phyloP scores from a whole-genome alignment of 2,113 vertebrate genomes.

The Labeo catla region DNA sequence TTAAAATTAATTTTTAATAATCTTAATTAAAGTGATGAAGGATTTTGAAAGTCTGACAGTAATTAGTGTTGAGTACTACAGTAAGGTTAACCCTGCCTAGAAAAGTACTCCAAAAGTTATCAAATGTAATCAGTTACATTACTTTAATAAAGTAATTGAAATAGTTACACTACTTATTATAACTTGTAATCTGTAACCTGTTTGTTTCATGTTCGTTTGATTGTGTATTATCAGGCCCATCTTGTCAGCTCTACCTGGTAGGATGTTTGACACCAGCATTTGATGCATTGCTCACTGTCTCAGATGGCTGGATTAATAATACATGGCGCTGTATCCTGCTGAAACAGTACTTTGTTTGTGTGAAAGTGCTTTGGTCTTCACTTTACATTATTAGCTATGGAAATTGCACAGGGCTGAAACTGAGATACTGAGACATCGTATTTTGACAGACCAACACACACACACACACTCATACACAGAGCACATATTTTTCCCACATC shows the following conservation, averaged over 20 bases:
- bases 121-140: no score
- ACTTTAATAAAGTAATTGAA: no score
- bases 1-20: no score
- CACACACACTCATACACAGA: not conserved
- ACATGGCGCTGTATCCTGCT: conserved; percentile 33
- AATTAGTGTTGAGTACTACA: no score
- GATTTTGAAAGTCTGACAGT: no score
- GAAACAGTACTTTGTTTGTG: conserved; percentile 22
- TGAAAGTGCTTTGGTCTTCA: conserved; percentile 32
- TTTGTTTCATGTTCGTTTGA: conserved; percentile 11
- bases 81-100: no score
- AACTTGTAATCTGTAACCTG: not conserved
- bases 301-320: conserved; percentile 50
- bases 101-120: no score
- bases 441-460: not conserved
- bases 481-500: not conserved
- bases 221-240: conserved; percentile 3
- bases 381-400: conserved; percentile 25
- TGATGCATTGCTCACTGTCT: conserved; percentile 35
- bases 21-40: no score
- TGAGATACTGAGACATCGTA: conserved; percentile 11
- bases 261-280: conserved; percentile 27
- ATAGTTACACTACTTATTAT: no score
- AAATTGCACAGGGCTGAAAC: conserved; percentile 36
- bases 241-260: conserved; percentile 14